Evolutionary conservation across 2,888 invertebrate species (phyloP).

Genomic region (Chrysolina americana): DNA sequence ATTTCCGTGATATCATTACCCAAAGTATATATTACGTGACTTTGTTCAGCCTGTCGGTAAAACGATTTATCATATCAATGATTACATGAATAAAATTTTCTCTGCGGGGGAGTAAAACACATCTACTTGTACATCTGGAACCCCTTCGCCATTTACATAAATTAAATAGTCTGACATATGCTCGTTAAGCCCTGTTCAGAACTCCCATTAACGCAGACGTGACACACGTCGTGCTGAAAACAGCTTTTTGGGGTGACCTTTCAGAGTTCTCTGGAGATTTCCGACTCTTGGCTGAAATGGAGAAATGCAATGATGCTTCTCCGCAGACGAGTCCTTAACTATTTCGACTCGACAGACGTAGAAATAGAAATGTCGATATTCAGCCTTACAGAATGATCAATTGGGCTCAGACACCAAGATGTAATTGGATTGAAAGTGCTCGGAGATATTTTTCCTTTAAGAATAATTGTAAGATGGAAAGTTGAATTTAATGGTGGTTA

Average conservation of each 20-base stretch:
- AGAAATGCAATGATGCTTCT: conserved; percentile 3
- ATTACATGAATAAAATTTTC: too few species aligned
- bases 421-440: too few species aligned
- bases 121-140: neutral
- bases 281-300: neutral
- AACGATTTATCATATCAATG: too few species aligned
- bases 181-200: conserved; percentile 16
- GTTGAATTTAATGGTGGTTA: too few species aligned
- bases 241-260: conserved; percentile 16
- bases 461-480: too few species aligned
- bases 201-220: conserved; percentile 19
- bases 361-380: neutral
- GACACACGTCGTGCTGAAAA: conserved; percentile 8
- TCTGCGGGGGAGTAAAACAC: neutral
- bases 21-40: too few species aligned
- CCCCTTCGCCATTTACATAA: conserved; percentile 5
- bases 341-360: neutral
- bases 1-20: too few species aligned
- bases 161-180: conserved; percentile 14
- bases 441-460: too few species aligned
- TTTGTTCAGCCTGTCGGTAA: too few species aligned
- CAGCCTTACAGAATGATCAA: neutral
- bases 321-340: conserved; percentile 1
- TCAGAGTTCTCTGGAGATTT: neutral
- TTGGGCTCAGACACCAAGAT: neutral